Percentiles rank a stretch among this genome's conserved stretches.
These are phyloP conservation scores for Parazoanthus swiftii DNA, from an alignment of 92 coral and sea anemone species.

Conservation along the genomic window DNA sequence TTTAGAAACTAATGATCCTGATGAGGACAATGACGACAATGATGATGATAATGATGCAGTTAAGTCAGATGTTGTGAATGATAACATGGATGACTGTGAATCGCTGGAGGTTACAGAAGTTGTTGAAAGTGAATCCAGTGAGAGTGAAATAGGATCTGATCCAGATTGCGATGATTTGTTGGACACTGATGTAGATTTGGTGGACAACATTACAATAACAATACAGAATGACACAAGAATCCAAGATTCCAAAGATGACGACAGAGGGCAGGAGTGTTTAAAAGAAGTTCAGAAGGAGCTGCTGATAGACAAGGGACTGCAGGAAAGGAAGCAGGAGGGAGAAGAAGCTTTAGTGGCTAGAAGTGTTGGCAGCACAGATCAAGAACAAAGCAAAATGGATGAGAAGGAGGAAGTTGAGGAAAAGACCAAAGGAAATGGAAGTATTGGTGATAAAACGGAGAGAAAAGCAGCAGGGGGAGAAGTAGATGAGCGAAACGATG, in stretches of 20 bases:
- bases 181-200: conserved; percentile 39
- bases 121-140: conserved; percentile 23
- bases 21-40: not conserved
- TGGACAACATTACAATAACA: conserved; percentile 59
- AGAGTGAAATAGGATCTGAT: not conserved
- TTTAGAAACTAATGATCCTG: conserved; percentile 11
- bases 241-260: not conserved
- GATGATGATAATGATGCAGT: not conserved
- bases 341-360: not conserved
- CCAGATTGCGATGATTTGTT: conserved; percentile 21
- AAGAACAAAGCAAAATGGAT: not conserved
- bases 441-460: not conserved
- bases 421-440: conserved; percentile 1
- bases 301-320: not conserved
- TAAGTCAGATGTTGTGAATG: not conserved
- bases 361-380: not conserved
- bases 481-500: not conserved
- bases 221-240: conserved; percentile 47
- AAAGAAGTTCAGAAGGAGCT: not conserved
- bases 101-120: conserved; percentile 6
- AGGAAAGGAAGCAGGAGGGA: conserved; percentile 2
- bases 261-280: not conserved
- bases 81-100: conserved; percentile 18
- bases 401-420: conserved; percentile 6
- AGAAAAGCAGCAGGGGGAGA: not conserved